Conservation (phyloP, 2,888 invertebrate species). For the Lissocephala sabroskyi region DNA sequence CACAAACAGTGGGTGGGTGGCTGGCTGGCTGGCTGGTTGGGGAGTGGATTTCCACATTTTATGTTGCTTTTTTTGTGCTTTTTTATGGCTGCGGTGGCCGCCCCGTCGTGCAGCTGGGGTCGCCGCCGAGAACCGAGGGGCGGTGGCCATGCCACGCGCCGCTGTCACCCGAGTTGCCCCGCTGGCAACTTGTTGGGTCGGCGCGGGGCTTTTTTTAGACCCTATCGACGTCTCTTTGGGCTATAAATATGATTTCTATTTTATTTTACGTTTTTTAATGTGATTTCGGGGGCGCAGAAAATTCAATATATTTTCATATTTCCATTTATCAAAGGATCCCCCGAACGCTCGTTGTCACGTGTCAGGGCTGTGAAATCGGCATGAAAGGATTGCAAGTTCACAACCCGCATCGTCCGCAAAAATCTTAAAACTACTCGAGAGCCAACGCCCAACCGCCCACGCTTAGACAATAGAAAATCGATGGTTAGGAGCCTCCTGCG, state of each 20-base stretch:
- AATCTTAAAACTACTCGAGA: too few species aligned
- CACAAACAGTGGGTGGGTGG: too few species aligned
- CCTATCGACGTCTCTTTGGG: slow-evolving; percentile 62
- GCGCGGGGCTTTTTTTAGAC: slow-evolving; percentile 35
- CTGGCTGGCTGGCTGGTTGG: slow-evolving; percentile 52
- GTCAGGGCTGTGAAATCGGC: too few species aligned
- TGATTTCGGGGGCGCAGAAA: too few species aligned
- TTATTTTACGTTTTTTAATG: slow-evolving; percentile 56
- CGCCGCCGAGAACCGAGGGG: slow-evolving; percentile 9
- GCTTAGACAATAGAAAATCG: too few species aligned
- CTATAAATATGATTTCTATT: slow-evolving; percentile 65
- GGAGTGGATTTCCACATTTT: slow-evolving; percentile 20
- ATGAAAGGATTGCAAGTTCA: too few species aligned
- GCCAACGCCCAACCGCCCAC: too few species aligned
- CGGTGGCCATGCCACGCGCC: slow-evolving; percentile 28
- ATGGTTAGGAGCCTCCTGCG: too few species aligned
- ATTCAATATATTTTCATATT: too few species aligned
- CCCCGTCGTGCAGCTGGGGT: not conserved
- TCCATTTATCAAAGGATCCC: too few species aligned
- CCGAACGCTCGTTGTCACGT: too few species aligned
- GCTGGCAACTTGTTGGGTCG: slow-evolving; percentile 15
- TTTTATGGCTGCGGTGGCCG: slow-evolving; percentile 1
- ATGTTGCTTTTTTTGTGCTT: not conserved
- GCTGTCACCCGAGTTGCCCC: slow-evolving; percentile 18
- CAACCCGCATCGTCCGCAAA: too few species aligned